phyloP scores from a whole-genome alignment of 2,888 invertebrate species.

The Punctoribates punctum region DNA sequence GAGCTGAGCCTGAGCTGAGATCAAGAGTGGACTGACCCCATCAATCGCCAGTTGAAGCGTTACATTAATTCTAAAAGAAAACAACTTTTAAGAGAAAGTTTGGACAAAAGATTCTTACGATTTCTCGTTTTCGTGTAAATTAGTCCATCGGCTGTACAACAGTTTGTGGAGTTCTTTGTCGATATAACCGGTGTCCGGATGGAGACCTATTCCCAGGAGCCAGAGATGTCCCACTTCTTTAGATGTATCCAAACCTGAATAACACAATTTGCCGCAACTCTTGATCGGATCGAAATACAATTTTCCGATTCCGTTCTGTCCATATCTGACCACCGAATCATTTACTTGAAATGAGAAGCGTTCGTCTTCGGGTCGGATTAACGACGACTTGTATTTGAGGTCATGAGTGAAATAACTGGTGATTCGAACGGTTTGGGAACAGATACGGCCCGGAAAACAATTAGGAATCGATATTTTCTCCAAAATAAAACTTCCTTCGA shows the following conservation, averaged over 20 bases:
- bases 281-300: conserved; percentile 68
- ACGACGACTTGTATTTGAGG: conserved; percentile 35
- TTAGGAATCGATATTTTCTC: conserved; percentile 67
- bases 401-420: conserved; percentile 36
- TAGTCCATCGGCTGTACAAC: conserved; percentile 61
- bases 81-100: conserved; percentile 47
- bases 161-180: conserved; percentile 66
- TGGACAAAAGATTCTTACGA: background rate
- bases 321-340: conserved; percentile 32
- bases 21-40: conserved; percentile 64
- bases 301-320: conserved; percentile 56
- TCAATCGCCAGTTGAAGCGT: conserved; percentile 72
- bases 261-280: conserved; percentile 69
- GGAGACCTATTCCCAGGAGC: conserved; percentile 63
- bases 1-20: conserved; percentile 64
- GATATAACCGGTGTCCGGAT: conserved; percentile 65
- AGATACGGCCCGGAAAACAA: conserved; percentile 65
- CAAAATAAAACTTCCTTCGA: conserved; percentile 67
- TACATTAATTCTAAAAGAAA: conserved; percentile 62
- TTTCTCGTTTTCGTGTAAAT: conserved; percentile 33
- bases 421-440: conserved; percentile 24
- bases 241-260: conserved; percentile 66
- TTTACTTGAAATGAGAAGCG: conserved; percentile 39
- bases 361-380: conserved; percentile 42
- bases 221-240: conserved; percentile 63